Evolutionary conservation across 2,797 vertebrate species (phyloP), one percentile per base, ranked within the genome.

Genomic region (Odontamblyopus rebecca): DNA sequence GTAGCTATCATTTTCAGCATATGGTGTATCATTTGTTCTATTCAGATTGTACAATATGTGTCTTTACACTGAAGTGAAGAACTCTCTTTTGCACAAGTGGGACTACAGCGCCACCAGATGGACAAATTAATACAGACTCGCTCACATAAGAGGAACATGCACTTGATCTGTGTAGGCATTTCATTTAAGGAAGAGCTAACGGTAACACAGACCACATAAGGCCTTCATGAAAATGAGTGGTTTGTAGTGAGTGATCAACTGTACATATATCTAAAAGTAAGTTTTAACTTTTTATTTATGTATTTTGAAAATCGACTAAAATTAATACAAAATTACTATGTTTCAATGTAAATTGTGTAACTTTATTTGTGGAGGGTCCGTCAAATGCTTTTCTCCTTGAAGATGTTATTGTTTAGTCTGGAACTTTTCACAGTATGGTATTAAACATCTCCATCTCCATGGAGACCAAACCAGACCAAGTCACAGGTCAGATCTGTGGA

Each of bases 61-160:
- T 26, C n/a, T 27, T n/a, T 12, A 57, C 8, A 12, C 26, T 12
- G 3, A 26, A 26, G 2, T 11, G 51, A 16, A 5, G 11, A 1
- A 54, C 51, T 54, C 54, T 41, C 30, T 60, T 12, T 19, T 44
- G 29, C 32, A 54, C 19, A 73, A 38, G 6, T 29, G 61, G 1
- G 62, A 50, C 38, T 66, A 38, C 73, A 86, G 81, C 56, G 61
- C 82, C 80, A 64, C 69, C 83, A 19, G 0, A 1, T 81, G 83
- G 82, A 70, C 3, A 61, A 68, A 68, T 2, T 12, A 50, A 67
- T 15, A 70, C 60, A 41, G 18, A 59, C 61, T 29, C 15, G 26
- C 57, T 16, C 13, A 60, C 69, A 9, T 6, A 53, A 54, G 16
- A 54, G 16, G 8, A 23, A 18, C 8, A 19, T 51, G 70, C 59